A percentile compares a stretch with the other conserved stretches of the same genome.
phyloP scores from a whole-genome alignment of 2,797 vertebrate genomes.

The Syngnathus rostellatus region DNA sequence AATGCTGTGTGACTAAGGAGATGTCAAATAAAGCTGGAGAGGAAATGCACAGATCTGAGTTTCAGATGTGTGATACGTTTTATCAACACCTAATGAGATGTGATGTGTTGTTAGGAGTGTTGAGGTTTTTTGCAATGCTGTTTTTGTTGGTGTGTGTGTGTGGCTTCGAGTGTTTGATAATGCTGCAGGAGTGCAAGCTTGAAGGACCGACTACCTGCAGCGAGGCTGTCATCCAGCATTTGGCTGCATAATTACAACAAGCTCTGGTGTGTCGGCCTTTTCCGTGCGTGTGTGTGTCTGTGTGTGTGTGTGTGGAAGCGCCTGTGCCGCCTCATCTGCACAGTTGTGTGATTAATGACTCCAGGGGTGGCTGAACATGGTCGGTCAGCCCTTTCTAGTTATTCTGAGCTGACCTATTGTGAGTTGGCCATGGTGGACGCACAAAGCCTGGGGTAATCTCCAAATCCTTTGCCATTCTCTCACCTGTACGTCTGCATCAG shows the following conservation, averaged over 20 bases:
- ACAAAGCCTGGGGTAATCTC: conserved; percentile 48
- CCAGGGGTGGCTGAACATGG: conserved; percentile 43
- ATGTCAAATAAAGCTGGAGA: conserved; percentile 30
- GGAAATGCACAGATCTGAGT: conserved; percentile 13
- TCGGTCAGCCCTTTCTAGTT: conserved; percentile 49
- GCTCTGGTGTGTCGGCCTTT: conserved; percentile 7
- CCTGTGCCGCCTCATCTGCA: conserved; percentile 35
- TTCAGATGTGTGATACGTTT: conserved; percentile 5
- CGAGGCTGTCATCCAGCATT: conserved; percentile 52
- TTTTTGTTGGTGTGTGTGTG: conserved; percentile 17
- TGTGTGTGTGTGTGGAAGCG: too few species aligned
- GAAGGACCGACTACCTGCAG: conserved; percentile 52
- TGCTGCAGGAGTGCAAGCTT: conserved; percentile 35
- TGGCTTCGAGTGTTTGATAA: conserved; percentile 17
- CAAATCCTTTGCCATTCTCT: conserved; percentile 49
- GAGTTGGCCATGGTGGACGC: conserved; percentile 40
- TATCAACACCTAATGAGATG: conserved; percentile 34
- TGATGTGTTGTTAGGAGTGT: conserved; percentile 44
- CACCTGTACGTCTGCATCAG: conserved; percentile 48
- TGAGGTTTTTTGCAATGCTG: conserved; percentile 23
- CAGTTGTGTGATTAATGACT: conserved; percentile 59
- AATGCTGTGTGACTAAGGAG: conserved; percentile 32
- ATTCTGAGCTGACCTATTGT: conserved; percentile 61
- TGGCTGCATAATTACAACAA: conserved; percentile 48
- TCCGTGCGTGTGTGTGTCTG: conserved; percentile 14